Conservation (phyloP, 2,797 vertebrate species). For the Rhynchotus rufescens region DNA sequence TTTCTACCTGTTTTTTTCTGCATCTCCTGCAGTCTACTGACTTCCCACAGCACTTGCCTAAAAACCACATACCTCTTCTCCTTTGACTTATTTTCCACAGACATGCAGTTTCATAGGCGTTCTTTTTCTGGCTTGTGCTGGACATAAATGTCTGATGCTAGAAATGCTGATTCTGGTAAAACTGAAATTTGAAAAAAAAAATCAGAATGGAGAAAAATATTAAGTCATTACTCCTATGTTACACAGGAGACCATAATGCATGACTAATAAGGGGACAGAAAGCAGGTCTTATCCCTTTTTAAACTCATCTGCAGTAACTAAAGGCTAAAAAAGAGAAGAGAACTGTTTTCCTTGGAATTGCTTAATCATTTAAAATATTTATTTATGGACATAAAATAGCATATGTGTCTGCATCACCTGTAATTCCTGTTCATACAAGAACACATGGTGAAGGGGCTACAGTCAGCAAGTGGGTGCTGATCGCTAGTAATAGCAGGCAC, state of each 20-base stretch:
- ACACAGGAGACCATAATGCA: not conserved
- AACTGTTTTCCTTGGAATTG: not conserved
- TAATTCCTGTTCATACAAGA: not conserved
- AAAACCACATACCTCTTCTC: not conserved
- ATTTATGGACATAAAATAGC: not conserved
- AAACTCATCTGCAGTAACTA: not conserved
- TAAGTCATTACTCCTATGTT: not conserved
- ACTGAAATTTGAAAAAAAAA: not conserved
- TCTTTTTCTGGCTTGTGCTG: not conserved
- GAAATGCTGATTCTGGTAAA: not conserved
- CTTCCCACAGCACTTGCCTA: not conserved
- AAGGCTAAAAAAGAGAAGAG: not conserved
- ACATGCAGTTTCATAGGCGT: not conserved
- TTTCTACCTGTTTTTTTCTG: not conserved
- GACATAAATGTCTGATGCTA: not conserved
- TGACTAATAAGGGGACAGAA: not conserved
- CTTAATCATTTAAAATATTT: not conserved
- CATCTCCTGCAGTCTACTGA: not conserved
- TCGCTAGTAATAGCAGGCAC: not conserved
- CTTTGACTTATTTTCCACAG: not conserved
- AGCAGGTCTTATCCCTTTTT: not conserved
- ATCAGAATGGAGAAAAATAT: not conserved
- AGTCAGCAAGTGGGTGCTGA: not conserved
- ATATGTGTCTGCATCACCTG: fast-evolving
- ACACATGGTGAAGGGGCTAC: not conserved